Base-by-base conservation (phyloP, 2,113 vertebrate species). In the Scalopus aquaticus region DNA sequence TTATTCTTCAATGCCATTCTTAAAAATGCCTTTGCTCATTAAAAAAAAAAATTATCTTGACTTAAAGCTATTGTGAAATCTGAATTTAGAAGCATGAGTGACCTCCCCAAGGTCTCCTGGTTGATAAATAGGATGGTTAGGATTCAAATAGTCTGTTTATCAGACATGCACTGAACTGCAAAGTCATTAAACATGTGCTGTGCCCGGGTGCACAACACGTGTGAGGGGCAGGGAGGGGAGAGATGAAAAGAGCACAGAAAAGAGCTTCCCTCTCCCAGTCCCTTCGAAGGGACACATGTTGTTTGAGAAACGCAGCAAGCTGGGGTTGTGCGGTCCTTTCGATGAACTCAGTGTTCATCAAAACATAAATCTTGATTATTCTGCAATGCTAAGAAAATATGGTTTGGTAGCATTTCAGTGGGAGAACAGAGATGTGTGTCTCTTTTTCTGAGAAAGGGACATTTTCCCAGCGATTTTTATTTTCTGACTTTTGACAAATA, bases 381-480 rank as follows among this genome's bases (percentile, higher is more conserved):
- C 42, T 24, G 39, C 60, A 56, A 73, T 82, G 85, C 11, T 49
- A 83, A 83, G 74, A 83, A 92, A 93, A 37, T n/a, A 64, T 17
- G 54, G 10, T 32, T 44, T 56, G 15, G 10, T n/a, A 83, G 35
- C 16, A 79, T 76, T 88, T 78, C 79, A 60, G 0, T 28, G 22
- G 32, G 39, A 60, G 65, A 58, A 60, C 37, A 60, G 28, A 90
- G 56, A 70, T 64, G 4, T 5, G 0, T 86, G 13, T 88, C 26
- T 49, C 16, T 91, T 16, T 69, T 94, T 28, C 19, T n/a, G 39
- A 67, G 44, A 85, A 85, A 6, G 26, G 44, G 46, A 72, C 5
- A 70, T 89, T 95, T 96, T 72, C 35, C 77, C 46, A 94, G 46
- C 81, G 51, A 87, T 28, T 5, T 92, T 84, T 88, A 56, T 85